Evolutionary conservation across 1,140 invertebrate genomes (phyloP).

Genomic region (Dolichoris vasculosae): DNA sequence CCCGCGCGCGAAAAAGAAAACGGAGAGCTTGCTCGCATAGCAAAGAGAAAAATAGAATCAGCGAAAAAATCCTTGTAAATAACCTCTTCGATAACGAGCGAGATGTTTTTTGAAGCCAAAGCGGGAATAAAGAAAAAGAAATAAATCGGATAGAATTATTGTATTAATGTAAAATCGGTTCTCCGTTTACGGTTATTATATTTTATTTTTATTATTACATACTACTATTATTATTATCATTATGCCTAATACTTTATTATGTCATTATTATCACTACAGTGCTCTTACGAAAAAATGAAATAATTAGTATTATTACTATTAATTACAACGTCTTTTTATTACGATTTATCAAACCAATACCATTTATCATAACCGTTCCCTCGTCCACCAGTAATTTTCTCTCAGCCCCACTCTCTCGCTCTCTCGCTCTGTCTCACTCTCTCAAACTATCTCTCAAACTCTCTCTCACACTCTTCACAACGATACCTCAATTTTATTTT

Average conservation of each 20-base stretch:
- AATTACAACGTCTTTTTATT: constrained; percentile 47
- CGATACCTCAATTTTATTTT: no score
- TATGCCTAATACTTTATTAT: constrained; percentile 47
- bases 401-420: background rate
- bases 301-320: constrained; percentile 47
- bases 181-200: constrained; percentile 50
- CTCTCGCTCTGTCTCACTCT: background rate
- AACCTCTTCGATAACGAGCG: constrained; percentile 42
- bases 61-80: constrained; percentile 45
- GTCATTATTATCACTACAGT: constrained; percentile 50
- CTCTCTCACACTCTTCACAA: no score
- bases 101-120: constrained; percentile 45
- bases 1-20: constrained; percentile 16
- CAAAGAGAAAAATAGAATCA: constrained; percentile 44
- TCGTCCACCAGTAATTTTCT: no score
- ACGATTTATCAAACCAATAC: background rate
- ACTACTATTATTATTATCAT: constrained; percentile 53
- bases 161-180: constrained; percentile 51
- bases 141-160: constrained; percentile 23
- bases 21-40: constrained; percentile 12
- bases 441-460: background rate
- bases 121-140: constrained; percentile 34
- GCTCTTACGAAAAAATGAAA: constrained; percentile 50
- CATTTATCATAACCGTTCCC: background rate
- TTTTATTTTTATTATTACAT: constrained; percentile 54